These are phyloP conservation scores for Rhipidura dahli DNA, from an alignment of 2,113 vertebrate genomes.

Conservation along the genomic window DNA sequence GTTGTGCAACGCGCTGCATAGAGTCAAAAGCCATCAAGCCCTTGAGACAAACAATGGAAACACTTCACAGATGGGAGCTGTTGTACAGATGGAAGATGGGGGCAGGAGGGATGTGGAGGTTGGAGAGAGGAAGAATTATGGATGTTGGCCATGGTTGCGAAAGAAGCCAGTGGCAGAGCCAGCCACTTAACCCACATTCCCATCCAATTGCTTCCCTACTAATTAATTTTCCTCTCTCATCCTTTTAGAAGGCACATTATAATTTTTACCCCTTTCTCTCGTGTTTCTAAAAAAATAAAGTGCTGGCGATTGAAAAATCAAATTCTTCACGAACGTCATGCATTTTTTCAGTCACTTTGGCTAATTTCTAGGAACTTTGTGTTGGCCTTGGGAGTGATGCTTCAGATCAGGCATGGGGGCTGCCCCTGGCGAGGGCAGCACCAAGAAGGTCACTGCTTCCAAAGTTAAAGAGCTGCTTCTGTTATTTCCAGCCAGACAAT, in stretches of 20 bases:
- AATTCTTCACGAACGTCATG: fast-evolving
- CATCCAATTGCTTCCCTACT: neutral
- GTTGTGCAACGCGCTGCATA: constrained; percentile 13
- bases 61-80: constrained; percentile 23
- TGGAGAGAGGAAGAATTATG: neutral
- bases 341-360: neutral
- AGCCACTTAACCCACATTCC: neutral
- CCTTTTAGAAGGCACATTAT: neutral
- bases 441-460: neutral
- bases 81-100: neutral
- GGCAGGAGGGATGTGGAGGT: neutral
- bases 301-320: fast-evolving
- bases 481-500: neutral
- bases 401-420: fast-evolving
- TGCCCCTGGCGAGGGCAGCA: neutral
- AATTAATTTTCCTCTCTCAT: constrained; percentile 22
- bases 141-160: neutral
- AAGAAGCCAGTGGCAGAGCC: constrained; percentile 41
- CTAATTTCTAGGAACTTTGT: neutral
- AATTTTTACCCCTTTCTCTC: neutral
- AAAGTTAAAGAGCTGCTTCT: neutral
- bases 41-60: constrained; percentile 54
- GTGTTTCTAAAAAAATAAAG: neutral
- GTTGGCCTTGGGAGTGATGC: neutral
- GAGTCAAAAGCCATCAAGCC: constrained; percentile 30